phyloP scores from a whole-genome alignment of 2,113 vertebrate species.

The Stigmatopora argus region DNA sequence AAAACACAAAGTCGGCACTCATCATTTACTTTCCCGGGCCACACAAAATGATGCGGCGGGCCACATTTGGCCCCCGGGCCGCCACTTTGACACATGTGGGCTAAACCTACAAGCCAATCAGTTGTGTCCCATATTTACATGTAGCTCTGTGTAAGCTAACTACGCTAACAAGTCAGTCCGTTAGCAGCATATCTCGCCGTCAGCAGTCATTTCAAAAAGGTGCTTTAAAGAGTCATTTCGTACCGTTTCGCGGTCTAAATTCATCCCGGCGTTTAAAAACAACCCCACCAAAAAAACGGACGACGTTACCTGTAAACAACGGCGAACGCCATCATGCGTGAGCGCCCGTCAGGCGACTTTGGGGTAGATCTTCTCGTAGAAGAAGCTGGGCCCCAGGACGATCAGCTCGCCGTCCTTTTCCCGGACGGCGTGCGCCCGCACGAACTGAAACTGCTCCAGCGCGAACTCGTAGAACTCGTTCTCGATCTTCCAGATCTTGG shows the following conservation, averaged over 20 bases:
- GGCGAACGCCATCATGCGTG: neutral
- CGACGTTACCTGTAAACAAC: slow-evolving; percentile 2
- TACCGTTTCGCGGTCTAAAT: neutral
- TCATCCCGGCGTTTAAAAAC: neutral
- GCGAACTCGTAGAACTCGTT: slow-evolving; percentile 99
- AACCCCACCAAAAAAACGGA: neutral
- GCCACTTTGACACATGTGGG: too few species aligned
- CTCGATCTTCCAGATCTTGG: slow-evolving; percentile 96
- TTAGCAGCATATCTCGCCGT: neutral
- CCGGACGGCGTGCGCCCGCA: slow-evolving; percentile 85
- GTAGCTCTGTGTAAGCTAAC: neutral
- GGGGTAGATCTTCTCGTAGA: slow-evolving; percentile 98
- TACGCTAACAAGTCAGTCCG: neutral
- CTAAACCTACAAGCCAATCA: neutral
- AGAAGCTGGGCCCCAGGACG: slow-evolving; percentile 89
- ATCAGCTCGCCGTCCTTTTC: slow-evolving; percentile 94
- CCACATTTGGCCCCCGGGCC: too few species aligned
- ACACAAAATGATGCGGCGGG: too few species aligned
- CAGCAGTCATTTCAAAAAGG: neutral
- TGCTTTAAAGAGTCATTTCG: too few species aligned
- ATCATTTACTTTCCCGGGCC: too few species aligned
- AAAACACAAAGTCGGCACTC: too few species aligned
- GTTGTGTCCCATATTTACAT: neutral
- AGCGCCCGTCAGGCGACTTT: slow-evolving; percentile 77
- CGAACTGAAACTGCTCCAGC: slow-evolving; percentile 94